Evolutionary conservation across 2,113 vertebrate species (phyloP).

Genomic region (Cyprinodon brontotheroides): DNA sequence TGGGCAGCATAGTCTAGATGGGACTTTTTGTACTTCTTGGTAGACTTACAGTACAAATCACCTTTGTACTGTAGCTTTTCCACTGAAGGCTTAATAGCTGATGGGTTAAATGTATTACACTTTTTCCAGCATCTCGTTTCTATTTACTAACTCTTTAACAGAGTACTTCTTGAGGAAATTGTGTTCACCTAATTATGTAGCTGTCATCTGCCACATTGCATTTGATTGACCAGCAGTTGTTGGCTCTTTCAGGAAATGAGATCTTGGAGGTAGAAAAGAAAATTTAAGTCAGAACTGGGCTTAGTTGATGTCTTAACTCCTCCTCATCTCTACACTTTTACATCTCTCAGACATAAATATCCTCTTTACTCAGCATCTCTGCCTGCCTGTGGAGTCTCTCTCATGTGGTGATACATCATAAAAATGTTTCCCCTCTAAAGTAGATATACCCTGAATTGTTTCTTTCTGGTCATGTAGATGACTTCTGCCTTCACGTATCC

Average conservation of each 20-base stretch:
- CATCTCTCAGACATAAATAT: not conserved
- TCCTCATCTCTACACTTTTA: constrained; percentile 12
- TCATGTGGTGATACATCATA: constrained; percentile 42
- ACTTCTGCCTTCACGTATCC: constrained; percentile 30
- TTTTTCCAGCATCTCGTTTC: constrained; percentile 7
- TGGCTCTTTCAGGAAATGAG: constrained; percentile 18
- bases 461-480: constrained; percentile 46
- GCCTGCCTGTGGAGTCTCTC: constrained; percentile 10
- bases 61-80: constrained; percentile 11
- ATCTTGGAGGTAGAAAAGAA: constrained; percentile 19
- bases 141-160: constrained; percentile 11
- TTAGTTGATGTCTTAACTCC: constrained; percentile 15
- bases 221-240: not conserved
- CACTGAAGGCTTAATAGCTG: constrained; percentile 9
- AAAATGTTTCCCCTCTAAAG: constrained; percentile 18
- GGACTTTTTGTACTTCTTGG: constrained; percentile 31
- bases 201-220: constrained; percentile 4
- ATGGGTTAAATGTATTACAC: constrained; percentile 21
- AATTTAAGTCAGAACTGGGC: constrained; percentile 29
- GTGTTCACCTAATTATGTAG: not conserved
- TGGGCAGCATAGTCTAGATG: constrained; percentile 15
- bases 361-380: not conserved
- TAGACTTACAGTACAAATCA: constrained; percentile 33
- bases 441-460: constrained; percentile 30
- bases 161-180: constrained; percentile 12